A percentile compares a stretch with the other conserved stretches of the same genome.
These are phyloP conservation scores for Trogon melanurus DNA, from an alignment of 2,113 vertebrate genomes.

Conservation along the genomic window DNA sequence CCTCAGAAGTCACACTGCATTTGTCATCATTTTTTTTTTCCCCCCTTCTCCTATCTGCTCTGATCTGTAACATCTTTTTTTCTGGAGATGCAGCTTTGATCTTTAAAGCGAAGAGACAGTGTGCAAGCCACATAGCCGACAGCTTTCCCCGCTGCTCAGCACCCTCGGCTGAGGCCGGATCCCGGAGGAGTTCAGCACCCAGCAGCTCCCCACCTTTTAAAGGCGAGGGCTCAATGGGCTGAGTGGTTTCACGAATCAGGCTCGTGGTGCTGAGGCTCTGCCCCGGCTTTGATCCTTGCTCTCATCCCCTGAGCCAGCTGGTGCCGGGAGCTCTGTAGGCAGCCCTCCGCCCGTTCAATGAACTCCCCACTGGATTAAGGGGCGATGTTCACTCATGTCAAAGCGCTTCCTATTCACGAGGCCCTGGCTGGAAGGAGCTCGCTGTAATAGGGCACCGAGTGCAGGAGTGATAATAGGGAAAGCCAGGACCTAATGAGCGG, in stretches of 20 bases:
- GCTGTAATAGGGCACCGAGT: not conserved
- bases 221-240: not conserved
- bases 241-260: not conserved
- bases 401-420: not conserved
- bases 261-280: not conserved
- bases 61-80: not conserved
- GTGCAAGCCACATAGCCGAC: not conserved
- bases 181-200: not conserved
- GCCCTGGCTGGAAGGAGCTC: not conserved
- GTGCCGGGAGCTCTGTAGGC: not conserved
- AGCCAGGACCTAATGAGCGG: not conserved
- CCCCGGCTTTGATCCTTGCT: conserved; percentile 6
- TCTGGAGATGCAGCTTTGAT: conserved; percentile 52
- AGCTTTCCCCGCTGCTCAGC: not conserved
- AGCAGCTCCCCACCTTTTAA: not conserved
- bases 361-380: not conserved
- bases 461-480: not conserved
- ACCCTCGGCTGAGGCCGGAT: not conserved
- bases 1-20: not conserved
- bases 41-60: not conserved
- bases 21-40: not conserved
- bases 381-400: not conserved
- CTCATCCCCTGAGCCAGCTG: not conserved
- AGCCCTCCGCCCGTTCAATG: conserved; percentile 1
- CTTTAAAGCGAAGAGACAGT: not conserved